These are phyloP conservation scores for Germaria angustata DNA, from an alignment of 2,888 invertebrate genomes.

Conservation along the genomic window DNA sequence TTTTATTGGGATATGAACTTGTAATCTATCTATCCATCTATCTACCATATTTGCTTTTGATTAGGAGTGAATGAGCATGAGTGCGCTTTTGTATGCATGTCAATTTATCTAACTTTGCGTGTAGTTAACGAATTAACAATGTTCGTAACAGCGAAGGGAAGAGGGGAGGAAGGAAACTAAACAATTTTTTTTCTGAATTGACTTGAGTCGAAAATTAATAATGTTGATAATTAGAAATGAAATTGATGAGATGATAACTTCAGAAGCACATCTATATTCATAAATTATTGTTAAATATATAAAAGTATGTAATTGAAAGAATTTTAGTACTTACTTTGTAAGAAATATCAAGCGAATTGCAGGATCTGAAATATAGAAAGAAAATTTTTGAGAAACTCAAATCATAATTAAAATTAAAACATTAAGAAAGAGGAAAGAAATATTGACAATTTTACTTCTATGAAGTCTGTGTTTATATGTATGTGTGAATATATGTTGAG, in stretches of 20 bases:
- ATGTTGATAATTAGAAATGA: conserved; percentile 24
- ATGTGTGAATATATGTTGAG: too few relatives aligned
- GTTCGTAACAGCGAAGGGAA: not conserved
- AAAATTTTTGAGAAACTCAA: too few relatives aligned
- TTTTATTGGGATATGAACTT: conserved; percentile 22
- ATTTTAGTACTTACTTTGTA: not conserved
- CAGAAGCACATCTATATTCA: not conserved
- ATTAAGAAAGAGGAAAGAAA: too few relatives aligned
- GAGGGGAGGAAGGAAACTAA: not conserved
- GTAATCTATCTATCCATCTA: conserved; percentile 47
- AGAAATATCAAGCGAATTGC: not conserved
- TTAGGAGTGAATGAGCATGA: conserved; percentile 25
- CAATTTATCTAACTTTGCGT: conserved; percentile 54
- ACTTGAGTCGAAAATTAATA: conserved; percentile 28
- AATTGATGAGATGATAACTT: not conserved
- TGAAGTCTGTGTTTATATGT: too few relatives aligned
- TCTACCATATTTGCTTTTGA: conserved; percentile 40
- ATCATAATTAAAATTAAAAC: too few relatives aligned
- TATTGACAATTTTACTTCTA: not conserved
- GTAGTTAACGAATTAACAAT: conserved; percentile 65
- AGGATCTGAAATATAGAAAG: not conserved
- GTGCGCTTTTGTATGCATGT: conserved; percentile 25
- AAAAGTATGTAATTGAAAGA: not conserved
- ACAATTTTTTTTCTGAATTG: not conserved
- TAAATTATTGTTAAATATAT: not conserved